phyloP scores from a whole-genome alignment of 2,888 invertebrate species.

The Ennomos fuscantarius region DNA sequence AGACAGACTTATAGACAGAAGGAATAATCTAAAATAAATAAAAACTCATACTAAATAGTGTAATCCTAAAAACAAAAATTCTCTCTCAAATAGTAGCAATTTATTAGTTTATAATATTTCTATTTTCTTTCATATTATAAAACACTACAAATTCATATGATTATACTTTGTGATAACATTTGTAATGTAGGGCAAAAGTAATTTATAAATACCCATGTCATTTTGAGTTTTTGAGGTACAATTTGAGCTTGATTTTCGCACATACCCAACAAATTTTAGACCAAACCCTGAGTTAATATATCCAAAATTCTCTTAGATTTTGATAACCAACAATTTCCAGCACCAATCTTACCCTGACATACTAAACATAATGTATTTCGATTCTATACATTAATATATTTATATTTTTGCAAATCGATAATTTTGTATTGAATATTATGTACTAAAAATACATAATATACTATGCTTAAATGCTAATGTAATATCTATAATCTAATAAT shows the following conservation, averaged over 20 bases:
- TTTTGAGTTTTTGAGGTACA: conserved; percentile 26
- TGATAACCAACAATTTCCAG: conserved; percentile 48
- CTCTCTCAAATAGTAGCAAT: conserved; percentile 1
- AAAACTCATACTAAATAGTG: conserved; percentile 9
- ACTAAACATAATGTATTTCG: conserved; percentile 23
- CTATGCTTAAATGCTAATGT: too few relatives aligned
- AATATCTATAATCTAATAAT: too few relatives aligned
- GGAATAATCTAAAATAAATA: conserved; percentile 18
- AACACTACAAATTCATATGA: conserved; percentile 8
- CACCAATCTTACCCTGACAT: conserved; percentile 69
- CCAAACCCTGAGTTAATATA: conserved; percentile 7
- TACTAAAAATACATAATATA: too few relatives aligned
- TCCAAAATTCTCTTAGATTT: conserved; percentile 18
- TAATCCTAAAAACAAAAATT: conserved; percentile 5
- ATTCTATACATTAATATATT: too few relatives aligned
- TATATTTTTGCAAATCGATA: too few relatives aligned
- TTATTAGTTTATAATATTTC: conserved; percentile 1
- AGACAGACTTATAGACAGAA: conserved; percentile 64
- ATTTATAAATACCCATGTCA: conserved; percentile 23
- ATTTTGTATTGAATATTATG: too few relatives aligned
- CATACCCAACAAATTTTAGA: conserved; percentile 7
- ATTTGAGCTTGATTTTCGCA: conserved; percentile 21
- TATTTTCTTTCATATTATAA: conserved; percentile 9
- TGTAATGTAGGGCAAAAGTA: conserved; percentile 19
- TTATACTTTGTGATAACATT: conserved; percentile 9